Evolutionary conservation across 2,113 vertebrate species (phyloP), one percentile per base, ranked within the genome.

Genomic region (Zosterops pallidus): DNA sequence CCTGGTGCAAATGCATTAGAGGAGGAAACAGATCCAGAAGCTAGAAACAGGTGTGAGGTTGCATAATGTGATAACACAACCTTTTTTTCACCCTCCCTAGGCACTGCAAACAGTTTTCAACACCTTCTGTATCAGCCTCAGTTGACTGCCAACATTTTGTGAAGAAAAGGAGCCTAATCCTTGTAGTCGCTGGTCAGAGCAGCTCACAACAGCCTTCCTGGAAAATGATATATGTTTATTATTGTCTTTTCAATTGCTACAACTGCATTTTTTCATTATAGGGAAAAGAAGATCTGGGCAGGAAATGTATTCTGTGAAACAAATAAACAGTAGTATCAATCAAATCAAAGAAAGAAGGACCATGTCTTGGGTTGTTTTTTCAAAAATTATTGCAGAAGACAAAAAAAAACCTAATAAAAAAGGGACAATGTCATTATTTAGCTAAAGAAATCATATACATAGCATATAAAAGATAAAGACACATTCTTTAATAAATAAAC

Each of bases 31-130:
- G 46, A 78, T 39, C 50, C 56, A 95, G 81, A 53, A 95, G 84
- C 41, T 11, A 72, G 15, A 95, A 57, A 33, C 6, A 91, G 69
- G 50, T 89, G 89, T 78, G 63, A 88, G 86, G 68, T 46, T 84
- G 47, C 33, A 92, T 80, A 86, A 86, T 29, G 56, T 53, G 83
- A 64, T 78, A 93, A 96, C 24, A 63, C 39, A 86, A 49, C 72
- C 75, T 90, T 71, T 96, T 76, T 71, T 70, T 55, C 76, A 89
- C 75, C 62, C 64, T 96, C 72, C 47, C 63, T 63, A 46, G 56
- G 77, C 63, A 71, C 69, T 89, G 86, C 70, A 90, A 95, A 67
- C 33, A 87, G 55, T 41, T 94, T 96, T 97, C 96, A 96, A 86
- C 91, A 96, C 77, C 59, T 94, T 57, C 67, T 69, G 25, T 64